Percentiles rank a stretch among this genome's conserved stretches.
Evolutionary conservation across 2,113 vertebrate species (phyloP).

Genomic region (Lagenorhynchus albirostris): DNA sequence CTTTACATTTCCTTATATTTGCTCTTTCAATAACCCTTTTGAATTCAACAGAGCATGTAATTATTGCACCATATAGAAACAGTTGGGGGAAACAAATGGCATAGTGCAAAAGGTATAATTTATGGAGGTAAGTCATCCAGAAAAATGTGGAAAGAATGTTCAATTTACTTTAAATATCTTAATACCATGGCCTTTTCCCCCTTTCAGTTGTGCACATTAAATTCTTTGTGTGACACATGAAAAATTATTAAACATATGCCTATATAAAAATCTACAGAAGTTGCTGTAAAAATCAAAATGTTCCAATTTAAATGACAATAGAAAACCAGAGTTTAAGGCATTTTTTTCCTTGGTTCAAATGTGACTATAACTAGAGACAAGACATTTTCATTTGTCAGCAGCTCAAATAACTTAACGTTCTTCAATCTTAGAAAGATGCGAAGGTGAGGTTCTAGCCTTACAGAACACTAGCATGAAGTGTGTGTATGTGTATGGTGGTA

Average conservation of each 20-base stretch:
- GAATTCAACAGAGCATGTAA: conserved; percentile 61
- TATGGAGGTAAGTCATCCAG: conserved; percentile 62
- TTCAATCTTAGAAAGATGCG: not conserved
- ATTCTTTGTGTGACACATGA: conserved; percentile 42
- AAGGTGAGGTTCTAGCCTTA: not conserved
- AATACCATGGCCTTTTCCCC: not conserved
- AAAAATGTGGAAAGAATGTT: conserved; percentile 55
- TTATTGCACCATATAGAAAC: conserved; percentile 72
- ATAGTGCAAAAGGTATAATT: conserved; percentile 47
- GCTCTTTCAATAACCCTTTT: conserved; percentile 52
- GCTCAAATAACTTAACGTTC: not conserved
- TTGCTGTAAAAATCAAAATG: conserved; percentile 47
- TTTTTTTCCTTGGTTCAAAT: conserved; percentile 23
- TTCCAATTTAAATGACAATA: conserved; percentile 45
- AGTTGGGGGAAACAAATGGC: conserved; percentile 55
- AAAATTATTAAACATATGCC: conserved; percentile 19
- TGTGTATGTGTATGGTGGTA: not conserved
- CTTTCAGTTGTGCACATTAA: conserved; percentile 23
- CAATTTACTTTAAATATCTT: conserved; percentile 63
- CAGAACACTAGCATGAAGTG: not conserved
- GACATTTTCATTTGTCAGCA: conserved; percentile 37
- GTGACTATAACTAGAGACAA: not conserved
- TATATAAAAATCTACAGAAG: conserved; percentile 24
- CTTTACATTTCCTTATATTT: conserved; percentile 43
- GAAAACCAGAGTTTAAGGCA: conserved; percentile 29